Conservation (phyloP, 2,797 vertebrate genomes). For the Coluber constrictor region DNA sequence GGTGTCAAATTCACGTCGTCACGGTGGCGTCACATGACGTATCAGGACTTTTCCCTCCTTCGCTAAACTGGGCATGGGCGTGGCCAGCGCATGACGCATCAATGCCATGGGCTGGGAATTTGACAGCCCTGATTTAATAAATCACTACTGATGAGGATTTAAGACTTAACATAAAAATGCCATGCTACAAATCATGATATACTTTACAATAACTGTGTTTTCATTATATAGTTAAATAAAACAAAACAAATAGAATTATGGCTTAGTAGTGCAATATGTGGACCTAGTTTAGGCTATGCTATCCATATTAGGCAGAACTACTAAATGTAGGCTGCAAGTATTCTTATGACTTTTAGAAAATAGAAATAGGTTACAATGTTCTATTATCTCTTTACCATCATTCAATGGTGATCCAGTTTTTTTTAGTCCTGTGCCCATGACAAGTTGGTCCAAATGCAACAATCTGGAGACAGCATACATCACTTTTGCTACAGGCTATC, state of each 20-base stretch:
- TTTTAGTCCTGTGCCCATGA: background rate
- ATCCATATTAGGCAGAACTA: background rate
- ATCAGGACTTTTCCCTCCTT: too few relatives aligned
- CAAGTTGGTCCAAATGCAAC: background rate
- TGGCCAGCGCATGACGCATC: too few relatives aligned
- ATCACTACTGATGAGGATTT: background rate
- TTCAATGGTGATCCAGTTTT: background rate
- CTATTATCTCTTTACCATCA: background rate
- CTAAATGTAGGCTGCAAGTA: background rate
- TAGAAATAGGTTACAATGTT: background rate
- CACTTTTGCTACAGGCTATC: background rate
- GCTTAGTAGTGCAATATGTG: background rate
- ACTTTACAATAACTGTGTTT: background rate
- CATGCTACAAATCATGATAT: background rate
- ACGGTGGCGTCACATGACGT: too few relatives aligned
- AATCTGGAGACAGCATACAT: too few relatives aligned
- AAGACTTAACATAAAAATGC: background rate
- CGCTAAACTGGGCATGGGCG: too few relatives aligned
- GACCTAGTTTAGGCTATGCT: background rate
- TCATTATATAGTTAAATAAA: background rate
- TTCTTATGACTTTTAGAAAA: background rate
- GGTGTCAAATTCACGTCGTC: too few relatives aligned
- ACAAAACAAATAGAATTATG: background rate
- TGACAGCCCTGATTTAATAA: background rate
- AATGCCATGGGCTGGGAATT: accelerated